Evolutionary conservation across 1,140 invertebrate genomes (phyloP).

Genomic region (Amphibalanus amphitrite): DNA sequence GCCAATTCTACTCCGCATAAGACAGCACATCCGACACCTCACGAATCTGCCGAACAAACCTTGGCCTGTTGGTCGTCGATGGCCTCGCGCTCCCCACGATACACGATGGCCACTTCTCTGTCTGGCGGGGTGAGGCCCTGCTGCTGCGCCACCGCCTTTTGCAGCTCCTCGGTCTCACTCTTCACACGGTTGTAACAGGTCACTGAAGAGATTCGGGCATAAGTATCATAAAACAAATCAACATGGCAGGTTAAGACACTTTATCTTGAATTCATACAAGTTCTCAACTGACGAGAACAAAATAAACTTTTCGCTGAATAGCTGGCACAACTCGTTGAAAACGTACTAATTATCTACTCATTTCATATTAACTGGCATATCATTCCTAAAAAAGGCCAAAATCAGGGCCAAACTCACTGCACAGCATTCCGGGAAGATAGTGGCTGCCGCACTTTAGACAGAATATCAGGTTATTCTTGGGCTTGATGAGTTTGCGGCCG

Average conservation of each 20-base stretch:
- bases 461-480: neutral
- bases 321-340: too few relatives aligned
- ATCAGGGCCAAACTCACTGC: neutral
- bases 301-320: too few relatives aligned
- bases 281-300: too few relatives aligned
- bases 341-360: too few relatives aligned
- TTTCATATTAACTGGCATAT: too few relatives aligned
- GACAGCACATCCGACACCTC: too few relatives aligned
- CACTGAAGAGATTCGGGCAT: neutral
- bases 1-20: too few relatives aligned
- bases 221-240: too few relatives aligned
- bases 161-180: neutral
- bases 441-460: neutral
- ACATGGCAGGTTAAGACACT: too few relatives aligned
- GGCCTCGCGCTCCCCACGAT: neutral
- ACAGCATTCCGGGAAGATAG: neutral
- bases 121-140: neutral
- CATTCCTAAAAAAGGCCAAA: too few relatives aligned
- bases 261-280: too few relatives aligned
- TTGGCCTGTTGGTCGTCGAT: neutral
- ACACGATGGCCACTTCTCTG: neutral
- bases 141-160: neutral
- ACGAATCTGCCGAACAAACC: too few relatives aligned
- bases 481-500: neutral
- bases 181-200: neutral